Percentiles rank a stretch among this genome's conserved stretches.
Conservation (phyloP, 2,113 vertebrate species). For the Chrysochloris asiatica region DNA sequence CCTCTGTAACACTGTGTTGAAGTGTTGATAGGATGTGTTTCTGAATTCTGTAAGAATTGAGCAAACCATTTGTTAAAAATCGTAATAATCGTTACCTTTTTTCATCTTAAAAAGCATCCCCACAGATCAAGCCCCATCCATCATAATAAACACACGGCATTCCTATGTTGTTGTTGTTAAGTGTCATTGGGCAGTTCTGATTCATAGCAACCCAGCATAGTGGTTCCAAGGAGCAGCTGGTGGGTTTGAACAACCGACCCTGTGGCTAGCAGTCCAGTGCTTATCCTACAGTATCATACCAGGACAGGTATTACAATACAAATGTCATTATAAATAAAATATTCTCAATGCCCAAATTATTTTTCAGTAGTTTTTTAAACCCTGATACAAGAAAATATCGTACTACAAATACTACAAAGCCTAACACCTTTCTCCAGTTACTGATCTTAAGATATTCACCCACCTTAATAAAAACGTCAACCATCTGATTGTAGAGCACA, state of each 20-base stretch:
- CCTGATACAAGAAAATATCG: not conserved
- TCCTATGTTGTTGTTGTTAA: too few relatives aligned
- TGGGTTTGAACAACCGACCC: too few relatives aligned
- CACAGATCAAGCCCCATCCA: not conserved
- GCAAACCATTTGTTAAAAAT: conserved; percentile 47
- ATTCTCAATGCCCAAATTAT: not conserved
- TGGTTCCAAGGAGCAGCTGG: too few relatives aligned
- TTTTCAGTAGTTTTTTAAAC: not conserved
- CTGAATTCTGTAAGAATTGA: conserved; percentile 86
- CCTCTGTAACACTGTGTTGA: conserved; percentile 81
- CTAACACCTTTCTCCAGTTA: not conserved
- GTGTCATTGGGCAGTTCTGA: too few relatives aligned
- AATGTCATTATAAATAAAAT: not conserved
- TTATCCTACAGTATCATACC: too few relatives aligned
- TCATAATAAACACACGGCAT: not conserved
- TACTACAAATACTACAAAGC: not conserved
- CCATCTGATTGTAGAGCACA: not conserved
- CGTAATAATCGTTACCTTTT: conserved; percentile 35
- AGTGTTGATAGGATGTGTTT: conserved; percentile 83
- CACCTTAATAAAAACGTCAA: not conserved
- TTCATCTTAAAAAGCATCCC: not conserved
- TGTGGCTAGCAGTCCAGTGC: too few relatives aligned
- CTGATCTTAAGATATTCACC: not conserved
- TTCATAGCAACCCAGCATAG: too few relatives aligned
- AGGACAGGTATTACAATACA: too few relatives aligned